Percentiles rank a stretch among this genome's conserved stretches.
These are phyloP conservation scores for Maconellicoccus hirsutus DNA, from an alignment of 1,140 invertebrate species.

Conservation along the genomic window DNA sequence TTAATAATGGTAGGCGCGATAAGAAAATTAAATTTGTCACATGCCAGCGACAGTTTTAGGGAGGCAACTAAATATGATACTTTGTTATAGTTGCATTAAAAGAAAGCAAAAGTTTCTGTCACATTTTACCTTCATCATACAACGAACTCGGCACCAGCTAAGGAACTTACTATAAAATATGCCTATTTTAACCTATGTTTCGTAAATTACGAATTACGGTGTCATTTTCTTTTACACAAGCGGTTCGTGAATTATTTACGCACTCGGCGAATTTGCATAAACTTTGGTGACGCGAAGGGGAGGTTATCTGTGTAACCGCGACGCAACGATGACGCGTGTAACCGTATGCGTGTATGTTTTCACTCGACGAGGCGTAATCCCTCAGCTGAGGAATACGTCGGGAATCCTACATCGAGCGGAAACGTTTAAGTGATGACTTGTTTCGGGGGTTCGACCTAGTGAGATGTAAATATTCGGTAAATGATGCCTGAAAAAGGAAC, in stretches of 20 bases:
- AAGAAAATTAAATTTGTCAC: constrained; percentile 5
- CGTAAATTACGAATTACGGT: constrained; percentile 8
- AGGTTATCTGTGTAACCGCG: background rate
- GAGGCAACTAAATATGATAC: constrained; percentile 4
- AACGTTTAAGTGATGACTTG: too few relatives aligned
- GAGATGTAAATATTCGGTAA: too few relatives aligned
- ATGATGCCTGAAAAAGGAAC: too few relatives aligned
- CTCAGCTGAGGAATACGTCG: too few relatives aligned
- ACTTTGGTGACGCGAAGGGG: background rate
- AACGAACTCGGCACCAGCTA: background rate
- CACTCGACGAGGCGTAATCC: too few relatives aligned
- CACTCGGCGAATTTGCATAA: background rate
- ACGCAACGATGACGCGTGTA: background rate
- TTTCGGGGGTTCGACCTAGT: too few relatives aligned
- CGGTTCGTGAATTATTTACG: background rate
- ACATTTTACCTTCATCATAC: background rate
- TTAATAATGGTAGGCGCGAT: background rate
- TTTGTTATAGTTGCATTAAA: constrained; percentile 6
- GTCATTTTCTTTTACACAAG: background rate
- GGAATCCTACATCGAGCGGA: too few relatives aligned
- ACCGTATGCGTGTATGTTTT: too few relatives aligned
- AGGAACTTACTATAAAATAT: background rate
- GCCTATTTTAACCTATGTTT: constrained; percentile 4
- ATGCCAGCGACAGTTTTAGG: constrained; percentile 7
- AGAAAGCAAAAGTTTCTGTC: constrained; percentile 3